Evolutionary conservation across 2,888 invertebrate genomes (phyloP).

Genomic region (Pyrocoelia pectoralis): DNA sequence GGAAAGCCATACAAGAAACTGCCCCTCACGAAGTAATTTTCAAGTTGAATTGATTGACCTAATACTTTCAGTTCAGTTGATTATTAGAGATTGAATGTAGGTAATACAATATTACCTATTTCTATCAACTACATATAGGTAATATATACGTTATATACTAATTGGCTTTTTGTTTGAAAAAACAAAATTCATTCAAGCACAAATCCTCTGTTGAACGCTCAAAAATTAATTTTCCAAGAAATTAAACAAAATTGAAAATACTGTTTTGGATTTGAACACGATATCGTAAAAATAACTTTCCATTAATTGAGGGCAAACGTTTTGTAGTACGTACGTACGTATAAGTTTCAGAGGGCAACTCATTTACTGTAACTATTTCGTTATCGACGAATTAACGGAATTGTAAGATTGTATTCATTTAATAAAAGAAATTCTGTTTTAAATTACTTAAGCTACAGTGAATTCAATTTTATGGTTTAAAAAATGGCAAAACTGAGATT

Average conservation of each 20-base stretch:
- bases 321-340: no score
- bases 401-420: background rate
- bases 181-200: background rate
- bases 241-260: background rate
- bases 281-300: background rate
- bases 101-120: background rate
- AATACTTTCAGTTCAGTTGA: no score
- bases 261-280: background rate
- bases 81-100: no score
- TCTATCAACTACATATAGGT: background rate
- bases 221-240: background rate
- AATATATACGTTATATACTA: background rate
- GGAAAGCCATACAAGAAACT: background rate
- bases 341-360: no score
- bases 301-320: background rate
- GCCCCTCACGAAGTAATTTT: background rate
- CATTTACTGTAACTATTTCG: no score
- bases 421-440: conserved; percentile 2
- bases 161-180: background rate
- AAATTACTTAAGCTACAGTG: conserved; percentile 13
- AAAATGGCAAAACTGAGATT: conserved; percentile 25
- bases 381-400: no score
- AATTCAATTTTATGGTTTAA: conserved; percentile 22
- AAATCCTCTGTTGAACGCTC: background rate
- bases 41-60: background rate